phyloP scores from a whole-genome alignment of 2,113 vertebrate genomes.

The Sturnira hondurensis region DNA sequence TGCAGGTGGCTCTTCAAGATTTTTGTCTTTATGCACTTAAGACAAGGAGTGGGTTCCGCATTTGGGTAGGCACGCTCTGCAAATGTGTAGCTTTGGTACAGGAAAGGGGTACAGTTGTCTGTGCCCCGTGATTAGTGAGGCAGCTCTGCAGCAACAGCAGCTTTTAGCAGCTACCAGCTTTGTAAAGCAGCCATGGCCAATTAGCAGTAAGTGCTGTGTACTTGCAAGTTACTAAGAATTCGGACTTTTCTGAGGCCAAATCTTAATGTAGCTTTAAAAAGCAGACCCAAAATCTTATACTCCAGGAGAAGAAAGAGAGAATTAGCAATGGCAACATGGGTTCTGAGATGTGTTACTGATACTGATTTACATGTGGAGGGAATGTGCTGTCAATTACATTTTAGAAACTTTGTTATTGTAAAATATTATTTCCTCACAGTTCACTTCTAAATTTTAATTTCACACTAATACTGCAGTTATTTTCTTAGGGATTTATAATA shows the following conservation, averaged over 20 bases:
- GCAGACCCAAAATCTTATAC: neutral
- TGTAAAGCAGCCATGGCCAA: constrained; percentile 14
- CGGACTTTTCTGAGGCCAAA: constrained; percentile 2
- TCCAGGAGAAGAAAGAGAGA: constrained; percentile 10
- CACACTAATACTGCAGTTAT: neutral
- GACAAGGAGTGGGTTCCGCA: neutral
- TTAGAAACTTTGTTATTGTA: neutral
- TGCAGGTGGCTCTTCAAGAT: neutral
- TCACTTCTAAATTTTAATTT: constrained; percentile 1
- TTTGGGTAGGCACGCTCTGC: constrained; percentile 14
- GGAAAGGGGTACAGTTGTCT: neutral
- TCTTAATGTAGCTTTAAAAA: neutral
- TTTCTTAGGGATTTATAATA: neutral
- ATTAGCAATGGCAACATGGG: neutral
- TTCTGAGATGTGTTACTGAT: neutral
- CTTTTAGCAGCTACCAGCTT: constrained; percentile 54
- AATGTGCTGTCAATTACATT: neutral
- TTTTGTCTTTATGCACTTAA: neutral
- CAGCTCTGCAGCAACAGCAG: neutral
- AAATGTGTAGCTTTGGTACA: neutral
- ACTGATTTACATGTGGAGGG: constrained; percentile 27
- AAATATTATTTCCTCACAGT: neutral
- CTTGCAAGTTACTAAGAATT: constrained; percentile 32
- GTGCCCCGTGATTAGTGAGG: neutral
- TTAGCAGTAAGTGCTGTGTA: constrained; percentile 17